A percentile compares a stretch with the other conserved stretches of the same genome.
Conservation (phyloP, 2,888 invertebrate genomes). For the Salpingus planirostris region DNA sequence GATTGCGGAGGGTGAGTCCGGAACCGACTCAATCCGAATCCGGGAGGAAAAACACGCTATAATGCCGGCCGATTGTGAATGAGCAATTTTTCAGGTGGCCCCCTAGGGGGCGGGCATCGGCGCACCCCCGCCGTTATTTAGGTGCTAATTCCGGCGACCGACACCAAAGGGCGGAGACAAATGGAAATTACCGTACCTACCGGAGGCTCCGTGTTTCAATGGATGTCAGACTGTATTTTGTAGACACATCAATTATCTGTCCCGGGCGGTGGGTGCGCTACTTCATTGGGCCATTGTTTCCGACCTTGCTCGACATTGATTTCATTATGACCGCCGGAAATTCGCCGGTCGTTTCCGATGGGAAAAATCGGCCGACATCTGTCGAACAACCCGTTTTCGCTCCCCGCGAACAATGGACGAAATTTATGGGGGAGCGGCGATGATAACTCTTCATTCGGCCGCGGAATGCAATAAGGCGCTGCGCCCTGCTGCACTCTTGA, state of each 20-base stretch:
- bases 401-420: no score
- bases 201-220: conserved; percentile 9
- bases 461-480: no score
- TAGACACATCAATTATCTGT: conserved; percentile 19
- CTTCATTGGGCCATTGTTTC: conserved; percentile 21
- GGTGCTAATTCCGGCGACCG: conserved; percentile 8
- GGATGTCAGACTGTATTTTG: conserved; percentile 14
- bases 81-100: neutral
- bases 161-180: conserved; percentile 7
- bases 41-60: conserved; percentile 9
- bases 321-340: conserved; percentile 18
- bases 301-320: conserved; percentile 17
- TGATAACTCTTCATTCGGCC: no score
- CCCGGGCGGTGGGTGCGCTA: conserved; percentile 5
- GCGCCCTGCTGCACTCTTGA: no score
- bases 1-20: conserved; percentile 16
- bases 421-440: no score
- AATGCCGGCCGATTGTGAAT: neutral
- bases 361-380: no score
- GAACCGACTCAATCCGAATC: conserved; percentile 18
- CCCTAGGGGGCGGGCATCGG: neutral
- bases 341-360: no score
- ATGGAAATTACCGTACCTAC: conserved; percentile 9
- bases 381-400: no score
- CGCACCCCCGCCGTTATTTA: conserved; percentile 5